A percentile compares a stretch with the other conserved stretches of the same genome.
Evolutionary conservation across 2,888 invertebrate species (phyloP).

Genomic region (Copidosoma aretas): DNA sequence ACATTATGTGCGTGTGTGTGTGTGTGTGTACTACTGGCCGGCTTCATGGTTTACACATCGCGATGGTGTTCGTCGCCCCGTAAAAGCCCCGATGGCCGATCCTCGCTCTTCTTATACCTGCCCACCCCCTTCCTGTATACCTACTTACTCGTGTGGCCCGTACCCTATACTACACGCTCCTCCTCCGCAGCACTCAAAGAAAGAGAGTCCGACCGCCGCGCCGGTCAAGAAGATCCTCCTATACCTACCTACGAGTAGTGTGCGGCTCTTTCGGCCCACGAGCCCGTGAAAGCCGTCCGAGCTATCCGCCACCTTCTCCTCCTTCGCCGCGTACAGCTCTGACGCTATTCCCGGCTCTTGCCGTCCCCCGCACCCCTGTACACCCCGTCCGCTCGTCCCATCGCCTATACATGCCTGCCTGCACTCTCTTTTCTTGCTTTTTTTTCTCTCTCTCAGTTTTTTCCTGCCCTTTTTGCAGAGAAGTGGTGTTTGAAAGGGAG

Average conservation of each 20-base stretch:
- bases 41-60: constrained; percentile 58
- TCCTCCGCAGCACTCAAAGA: no score
- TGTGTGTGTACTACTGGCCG: constrained; percentile 19
- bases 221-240: constrained; percentile 52
- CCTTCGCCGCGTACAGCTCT: constrained; percentile 22
- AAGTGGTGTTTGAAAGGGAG: background rate
- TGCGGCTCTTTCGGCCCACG: constrained; percentile 44
- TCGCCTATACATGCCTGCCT: no score
- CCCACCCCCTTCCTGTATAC: background rate
- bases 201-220: constrained; percentile 29
- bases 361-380: background rate
- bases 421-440: background rate
- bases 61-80: constrained; percentile 51
- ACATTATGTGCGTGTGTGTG: background rate
- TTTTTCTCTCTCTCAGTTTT: background rate
- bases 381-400: background rate
- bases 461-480: background rate
- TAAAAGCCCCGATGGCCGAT: constrained; percentile 53
- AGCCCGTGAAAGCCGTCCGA: constrained; percentile 41
- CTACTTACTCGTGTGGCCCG: no score
- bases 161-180: no score
- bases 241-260: constrained; percentile 25
- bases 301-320: no score
- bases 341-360: no score
- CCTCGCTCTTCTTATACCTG: constrained; percentile 34